These are phyloP conservation scores for Leucopternis melanops DNA, from an alignment of 2,113 vertebrate genomes.

Conservation along the genomic window DNA sequence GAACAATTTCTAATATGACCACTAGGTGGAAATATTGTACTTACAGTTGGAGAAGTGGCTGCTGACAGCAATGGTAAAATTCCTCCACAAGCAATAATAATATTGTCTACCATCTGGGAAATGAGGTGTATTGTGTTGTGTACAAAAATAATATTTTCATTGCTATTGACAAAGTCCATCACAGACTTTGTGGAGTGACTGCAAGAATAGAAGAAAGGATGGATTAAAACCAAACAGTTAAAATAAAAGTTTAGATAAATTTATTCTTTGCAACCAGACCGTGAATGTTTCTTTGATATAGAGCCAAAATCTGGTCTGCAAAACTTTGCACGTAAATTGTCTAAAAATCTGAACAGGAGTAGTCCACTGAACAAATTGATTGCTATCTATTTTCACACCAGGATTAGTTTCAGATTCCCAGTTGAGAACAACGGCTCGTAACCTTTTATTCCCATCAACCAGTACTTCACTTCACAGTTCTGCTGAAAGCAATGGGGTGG, in stretches of 20 bases:
- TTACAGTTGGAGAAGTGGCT: slow-evolving; percentile 95
- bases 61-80: slow-evolving; percentile 97
- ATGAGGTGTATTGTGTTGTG: slow-evolving; percentile 99
- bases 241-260: background rate
- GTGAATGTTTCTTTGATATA: background rate
- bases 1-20: slow-evolving; percentile 33
- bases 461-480: background rate
- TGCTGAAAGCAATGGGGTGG: background rate
- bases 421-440: background rate
- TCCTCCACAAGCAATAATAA: slow-evolving; percentile 98
- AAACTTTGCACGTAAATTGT: background rate
- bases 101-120: slow-evolving; percentile 99
- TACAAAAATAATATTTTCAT: slow-evolving; percentile 99
- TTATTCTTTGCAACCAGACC: background rate
- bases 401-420: background rate
- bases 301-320: background rate
- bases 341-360: background rate
- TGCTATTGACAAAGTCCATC: slow-evolving; percentile 99
- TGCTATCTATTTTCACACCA: background rate
- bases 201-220: slow-evolving; percentile 47
- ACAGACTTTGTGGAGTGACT: slow-evolving; percentile 99
- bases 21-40: slow-evolving; percentile 76
- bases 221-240: background rate
- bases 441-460: background rate
- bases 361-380: background rate